phyloP scores from a whole-genome alignment of 2,113 vertebrate genomes.

The Eidolon helvum region DNA sequence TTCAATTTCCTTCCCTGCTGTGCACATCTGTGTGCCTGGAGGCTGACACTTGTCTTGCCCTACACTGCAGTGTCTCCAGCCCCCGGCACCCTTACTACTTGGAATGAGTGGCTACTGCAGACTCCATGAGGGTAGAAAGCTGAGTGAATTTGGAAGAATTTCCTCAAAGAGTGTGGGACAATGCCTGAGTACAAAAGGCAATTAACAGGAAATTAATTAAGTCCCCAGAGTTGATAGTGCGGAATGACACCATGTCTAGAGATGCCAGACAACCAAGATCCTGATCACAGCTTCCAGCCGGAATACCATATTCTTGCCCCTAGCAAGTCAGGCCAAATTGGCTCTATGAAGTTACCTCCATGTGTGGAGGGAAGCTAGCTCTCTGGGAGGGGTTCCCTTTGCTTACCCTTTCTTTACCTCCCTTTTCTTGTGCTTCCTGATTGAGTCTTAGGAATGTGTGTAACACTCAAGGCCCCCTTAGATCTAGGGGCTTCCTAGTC shows the following conservation, averaged over 20 bases:
- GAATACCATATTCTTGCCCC: neutral
- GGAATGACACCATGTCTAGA: neutral
- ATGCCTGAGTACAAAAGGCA: neutral
- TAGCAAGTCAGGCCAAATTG: neutral
- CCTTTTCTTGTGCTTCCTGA: neutral
- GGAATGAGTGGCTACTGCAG: neutral
- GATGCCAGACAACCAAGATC: neutral
- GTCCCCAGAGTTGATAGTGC: neutral
- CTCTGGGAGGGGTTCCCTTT: neutral
- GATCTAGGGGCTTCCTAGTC: neutral
- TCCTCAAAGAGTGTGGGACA: neutral
- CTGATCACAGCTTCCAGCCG: neutral
- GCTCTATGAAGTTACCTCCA: neutral
- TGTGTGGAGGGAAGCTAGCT: rapidly evolving
- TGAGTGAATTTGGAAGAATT: neutral
- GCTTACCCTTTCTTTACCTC: neutral
- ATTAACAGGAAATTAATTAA: neutral
- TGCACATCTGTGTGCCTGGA: neutral
- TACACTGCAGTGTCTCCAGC: neutral
- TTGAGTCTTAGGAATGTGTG: neutral
- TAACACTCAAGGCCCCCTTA: neutral
- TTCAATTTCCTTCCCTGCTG: rapidly evolving
- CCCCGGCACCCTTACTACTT: neutral
- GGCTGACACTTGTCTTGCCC: neutral
- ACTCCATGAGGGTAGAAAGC: neutral